Evolutionary conservation across 2,888 invertebrate genomes (phyloP), one percentile per base, ranked within the genome.

Genomic region (Parasteatoda lunata): DNA sequence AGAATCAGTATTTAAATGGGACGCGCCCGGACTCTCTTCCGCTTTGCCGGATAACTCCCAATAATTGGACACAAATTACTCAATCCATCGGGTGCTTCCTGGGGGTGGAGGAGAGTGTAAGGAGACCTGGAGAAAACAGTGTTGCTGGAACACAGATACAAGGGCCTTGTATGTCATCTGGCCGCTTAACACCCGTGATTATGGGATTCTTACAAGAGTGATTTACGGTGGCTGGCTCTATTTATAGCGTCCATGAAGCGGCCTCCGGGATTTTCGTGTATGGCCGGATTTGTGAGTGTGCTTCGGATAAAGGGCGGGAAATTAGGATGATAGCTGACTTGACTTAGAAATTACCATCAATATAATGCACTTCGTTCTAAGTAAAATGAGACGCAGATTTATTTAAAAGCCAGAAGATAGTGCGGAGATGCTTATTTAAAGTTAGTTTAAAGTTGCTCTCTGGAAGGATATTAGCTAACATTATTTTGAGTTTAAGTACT

Each of bases 11-110:
- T 77, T 77, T 68, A 77, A 77, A 77, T 77, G 77, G 77, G 77
- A 68, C 30, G 51, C 77, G 30, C 68, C 77, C 77, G 65, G 75
- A 65, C 75, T 75, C 70, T n/a, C 49, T 70, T 51, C 77, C 68
- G 15, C 66, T 77, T 68, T 66, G 45, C 65, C 51, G 66, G 77
- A 77, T 68, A 77, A 77, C 77, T 68, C 66, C 66, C 77, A 77
- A 77, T 77, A 77, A 77, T 77, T 66, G 75, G 77, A 77, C 77
- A 65, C 77, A 77, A 77, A 77, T 77, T 77, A 66, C 77, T 77
- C 66, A 77, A 77, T 77, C 77, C 77, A n/a, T n/a, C 54, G 54
- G 30, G 45, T 52, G 52, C 15, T 45, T 45, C 54, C 13, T 11
- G 59, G 15, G 64, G 15, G 45, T 30, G 30, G 30, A 0, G 30